A percentile compares a stretch with the other conserved stretches of the same genome.
These are phyloP conservation scores for Lepidurus arcticus DNA, from an alignment of 1,140 invertebrate genomes.

Conservation along the genomic window DNA sequence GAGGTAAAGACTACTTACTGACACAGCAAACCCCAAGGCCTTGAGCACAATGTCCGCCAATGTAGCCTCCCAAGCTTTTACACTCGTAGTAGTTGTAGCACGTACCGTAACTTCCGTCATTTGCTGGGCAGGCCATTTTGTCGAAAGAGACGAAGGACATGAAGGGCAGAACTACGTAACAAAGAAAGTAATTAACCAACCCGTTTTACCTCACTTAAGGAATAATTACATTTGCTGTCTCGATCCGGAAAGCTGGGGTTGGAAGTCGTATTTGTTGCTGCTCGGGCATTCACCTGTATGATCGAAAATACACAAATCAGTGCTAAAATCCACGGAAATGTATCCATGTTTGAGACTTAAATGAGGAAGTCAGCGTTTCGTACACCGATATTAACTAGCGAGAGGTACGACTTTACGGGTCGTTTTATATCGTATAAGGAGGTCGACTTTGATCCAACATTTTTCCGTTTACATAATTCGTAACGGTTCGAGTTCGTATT, in stretches of 20 bases:
- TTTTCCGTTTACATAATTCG: neutral
- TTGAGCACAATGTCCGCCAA: conserved; percentile 66
- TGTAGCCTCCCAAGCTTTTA: conserved; percentile 55
- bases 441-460: neutral
- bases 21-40: conserved; percentile 69
- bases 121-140: conserved; percentile 59
- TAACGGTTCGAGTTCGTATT: neutral
- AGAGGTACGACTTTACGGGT: neutral
- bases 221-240: conserved; percentile 28
- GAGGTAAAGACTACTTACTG: conserved; percentile 51
- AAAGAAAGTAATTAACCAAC: neutral
- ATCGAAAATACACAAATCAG: neutral
- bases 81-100: conserved; percentile 64
- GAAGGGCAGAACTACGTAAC: conserved; percentile 59
- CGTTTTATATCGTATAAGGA: neutral
- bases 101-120: conserved; percentile 67
- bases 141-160: conserved; percentile 68
- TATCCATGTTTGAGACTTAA: neutral
- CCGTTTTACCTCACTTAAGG: neutral
- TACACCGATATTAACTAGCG: too few relatives aligned
- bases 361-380: neutral
- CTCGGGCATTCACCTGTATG: neutral
- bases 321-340: neutral
- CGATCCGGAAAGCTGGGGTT: conserved; percentile 18
- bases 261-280: neutral